Conservation (phyloP, 2,888 invertebrate genomes). For the Eupsilia transversa region DNA sequence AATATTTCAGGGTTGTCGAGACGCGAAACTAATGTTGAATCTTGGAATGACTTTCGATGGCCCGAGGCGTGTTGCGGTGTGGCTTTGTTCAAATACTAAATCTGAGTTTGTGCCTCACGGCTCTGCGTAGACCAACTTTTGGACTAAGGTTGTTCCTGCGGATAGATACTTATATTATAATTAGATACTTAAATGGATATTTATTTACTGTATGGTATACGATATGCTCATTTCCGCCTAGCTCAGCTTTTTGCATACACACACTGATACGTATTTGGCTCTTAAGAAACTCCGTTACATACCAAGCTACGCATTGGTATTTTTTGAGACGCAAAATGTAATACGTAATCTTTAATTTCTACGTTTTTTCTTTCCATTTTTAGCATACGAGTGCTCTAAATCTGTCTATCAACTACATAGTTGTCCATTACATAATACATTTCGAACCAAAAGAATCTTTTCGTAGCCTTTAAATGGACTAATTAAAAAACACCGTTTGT, state of each 20-base stretch:
- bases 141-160: constrained; percentile 44
- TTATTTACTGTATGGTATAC: constrained; percentile 11
- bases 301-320: constrained; percentile 32
- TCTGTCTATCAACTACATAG: constrained; percentile 65
- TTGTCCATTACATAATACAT: constrained; percentile 60
- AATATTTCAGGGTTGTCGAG: constrained; percentile 77
- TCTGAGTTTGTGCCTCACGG: constrained; percentile 68
- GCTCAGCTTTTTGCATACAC: constrained; percentile 31
- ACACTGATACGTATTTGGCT: constrained; percentile 26
- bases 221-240: constrained; percentile 17
- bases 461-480: constrained; percentile 59
- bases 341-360: constrained; percentile 62
- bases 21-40: constrained; percentile 83
- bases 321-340: constrained; percentile 46
- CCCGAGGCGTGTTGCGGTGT: constrained; percentile 81
- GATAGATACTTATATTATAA: constrained; percentile 2
- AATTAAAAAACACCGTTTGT: constrained; percentile 69
- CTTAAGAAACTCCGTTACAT: constrained; percentile 39
- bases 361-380: constrained; percentile 62
- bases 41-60: constrained; percentile 83
- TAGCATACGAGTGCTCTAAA: constrained; percentile 58
- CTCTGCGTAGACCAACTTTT: constrained; percentile 44
- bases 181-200: background rate
- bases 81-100: constrained; percentile 85
- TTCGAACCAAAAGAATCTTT: constrained; percentile 62